phyloP scores from a whole-genome alignment of 2,888 invertebrate genomes.

The Brachypalpus laphriformis region DNA sequence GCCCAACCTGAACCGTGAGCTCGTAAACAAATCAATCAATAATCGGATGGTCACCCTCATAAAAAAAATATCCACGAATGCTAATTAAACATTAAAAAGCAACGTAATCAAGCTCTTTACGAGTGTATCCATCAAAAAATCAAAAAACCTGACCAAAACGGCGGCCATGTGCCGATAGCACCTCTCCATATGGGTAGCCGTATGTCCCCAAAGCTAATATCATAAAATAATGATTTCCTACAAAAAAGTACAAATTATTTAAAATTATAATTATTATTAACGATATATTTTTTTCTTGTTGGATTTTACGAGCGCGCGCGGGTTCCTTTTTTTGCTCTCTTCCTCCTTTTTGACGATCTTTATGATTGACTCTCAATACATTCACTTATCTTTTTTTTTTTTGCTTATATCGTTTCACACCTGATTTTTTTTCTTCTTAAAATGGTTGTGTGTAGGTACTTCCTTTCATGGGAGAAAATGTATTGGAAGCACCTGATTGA shows the following conservation, averaged over 20 bases:
- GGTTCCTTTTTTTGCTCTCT: neutral
- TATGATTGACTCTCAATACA: neutral
- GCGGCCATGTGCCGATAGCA: conserved; percentile 29
- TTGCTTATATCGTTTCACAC: conserved; percentile 55
- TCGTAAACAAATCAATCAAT: conserved; percentile 51
- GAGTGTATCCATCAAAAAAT: conserved; percentile 31
- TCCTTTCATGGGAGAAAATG: conserved; percentile 22
- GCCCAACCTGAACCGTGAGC: neutral
- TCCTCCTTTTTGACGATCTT: neutral
- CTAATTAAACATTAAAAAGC: conserved; percentile 50
- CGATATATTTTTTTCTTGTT: neutral
- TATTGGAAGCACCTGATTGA: conserved; percentile 57
- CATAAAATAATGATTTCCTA: conserved; percentile 64
- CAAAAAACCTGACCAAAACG: conserved; percentile 38
- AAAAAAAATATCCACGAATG: conserved; percentile 47
- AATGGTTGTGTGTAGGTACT: neutral
- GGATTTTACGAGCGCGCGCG: conserved; percentile 8
- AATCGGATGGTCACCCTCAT: conserved; percentile 4
- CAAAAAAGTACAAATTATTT: conserved; percentile 49
- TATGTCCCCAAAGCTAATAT: conserved; percentile 28
- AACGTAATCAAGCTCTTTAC: conserved; percentile 60
- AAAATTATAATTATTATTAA: conserved; percentile 63
- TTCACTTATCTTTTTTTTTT: too few relatives aligned
- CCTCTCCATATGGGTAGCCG: conserved; percentile 15
- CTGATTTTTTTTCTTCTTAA: conserved; percentile 23